These are phyloP conservation scores for Limenitis camilla DNA, from an alignment of 2,888 invertebrate species.

Conservation along the genomic window DNA sequence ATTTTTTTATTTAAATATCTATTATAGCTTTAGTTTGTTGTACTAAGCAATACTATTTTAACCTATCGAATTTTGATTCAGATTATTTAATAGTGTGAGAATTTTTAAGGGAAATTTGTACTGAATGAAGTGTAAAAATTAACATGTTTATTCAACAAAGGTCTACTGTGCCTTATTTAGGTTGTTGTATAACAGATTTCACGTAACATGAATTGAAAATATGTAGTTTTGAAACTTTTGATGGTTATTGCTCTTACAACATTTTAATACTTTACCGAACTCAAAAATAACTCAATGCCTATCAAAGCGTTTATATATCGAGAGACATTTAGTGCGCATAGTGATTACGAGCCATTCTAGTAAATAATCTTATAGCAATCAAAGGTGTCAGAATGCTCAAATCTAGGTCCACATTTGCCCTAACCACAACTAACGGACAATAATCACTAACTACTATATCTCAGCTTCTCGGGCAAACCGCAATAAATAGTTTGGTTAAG, in stretches of 20 bases:
- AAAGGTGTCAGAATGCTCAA: neutral
- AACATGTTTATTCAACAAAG: conserved; percentile 11
- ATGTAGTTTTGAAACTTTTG: too few relatives aligned
- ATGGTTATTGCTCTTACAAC: too few relatives aligned
- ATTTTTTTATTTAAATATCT: too few relatives aligned
- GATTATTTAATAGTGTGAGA: conserved; percentile 5
- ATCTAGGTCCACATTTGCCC: neutral
- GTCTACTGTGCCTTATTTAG: neutral
- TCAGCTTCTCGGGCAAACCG: conserved; percentile 4
- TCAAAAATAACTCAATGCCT: too few relatives aligned
- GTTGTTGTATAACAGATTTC: neutral
- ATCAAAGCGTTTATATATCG: too few relatives aligned
- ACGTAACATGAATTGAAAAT: neutral
- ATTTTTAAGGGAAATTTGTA: conserved; percentile 10
- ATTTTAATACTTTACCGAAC: too few relatives aligned
- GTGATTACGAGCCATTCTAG: too few relatives aligned
- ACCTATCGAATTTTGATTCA: conserved; percentile 5
- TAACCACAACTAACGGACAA: conserved; percentile 8
- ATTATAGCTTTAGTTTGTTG: too few relatives aligned
- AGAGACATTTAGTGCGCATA: too few relatives aligned
- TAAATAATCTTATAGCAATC: neutral
- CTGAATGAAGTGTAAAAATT: conserved; percentile 18
- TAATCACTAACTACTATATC: conserved; percentile 1
- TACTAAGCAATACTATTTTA: too few relatives aligned
- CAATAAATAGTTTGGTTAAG: neutral